Conservation (phyloP, 1,140 invertebrate species). For the Andricus grossulariae region DNA sequence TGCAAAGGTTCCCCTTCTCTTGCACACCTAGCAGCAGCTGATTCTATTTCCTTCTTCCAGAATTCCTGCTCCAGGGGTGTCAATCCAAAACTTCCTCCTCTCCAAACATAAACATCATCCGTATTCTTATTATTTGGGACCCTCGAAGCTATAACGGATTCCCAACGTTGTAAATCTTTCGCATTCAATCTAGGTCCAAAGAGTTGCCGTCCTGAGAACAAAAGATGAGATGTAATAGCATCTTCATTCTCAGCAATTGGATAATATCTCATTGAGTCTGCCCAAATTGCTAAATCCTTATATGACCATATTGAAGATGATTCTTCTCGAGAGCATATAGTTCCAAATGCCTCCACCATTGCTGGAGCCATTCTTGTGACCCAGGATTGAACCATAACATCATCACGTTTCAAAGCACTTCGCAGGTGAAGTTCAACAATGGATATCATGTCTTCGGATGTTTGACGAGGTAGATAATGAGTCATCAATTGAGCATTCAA, state of each 20-base stretch:
- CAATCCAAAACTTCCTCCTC: constrained; percentile 56
- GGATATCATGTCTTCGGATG: constrained; percentile 54
- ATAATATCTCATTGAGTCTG: constrained; percentile 63
- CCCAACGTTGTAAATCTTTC: constrained; percentile 61
- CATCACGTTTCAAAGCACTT: constrained; percentile 56
- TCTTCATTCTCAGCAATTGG: constrained; percentile 56
- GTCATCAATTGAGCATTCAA: constrained; percentile 64
- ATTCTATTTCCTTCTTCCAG: constrained; percentile 68
- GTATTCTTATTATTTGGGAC: constrained; percentile 36
- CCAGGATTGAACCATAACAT: constrained; percentile 57
- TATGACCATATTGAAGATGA: constrained; percentile 55
- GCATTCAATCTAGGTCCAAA: constrained; percentile 62
- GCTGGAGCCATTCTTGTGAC: constrained; percentile 56
- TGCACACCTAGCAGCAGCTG: constrained; percentile 60
- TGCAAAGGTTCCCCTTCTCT: constrained; percentile 68
- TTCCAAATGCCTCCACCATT: constrained; percentile 61
- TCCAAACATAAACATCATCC: constrained; percentile 66
- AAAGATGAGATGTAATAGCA: constrained; percentile 56
- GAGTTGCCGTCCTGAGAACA: constrained; percentile 62
- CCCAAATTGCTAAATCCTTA: constrained; percentile 66
- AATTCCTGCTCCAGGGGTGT: constrained; percentile 56
- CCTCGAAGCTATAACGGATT: constrained; percentile 60
- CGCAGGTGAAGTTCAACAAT: constrained; percentile 65
- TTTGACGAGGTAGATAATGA: constrained; percentile 62
- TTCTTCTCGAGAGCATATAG: constrained; percentile 49